These are phyloP conservation scores for Larimichthys crocea DNA, from an alignment of 2,113 vertebrate species.

Conservation along the genomic window DNA sequence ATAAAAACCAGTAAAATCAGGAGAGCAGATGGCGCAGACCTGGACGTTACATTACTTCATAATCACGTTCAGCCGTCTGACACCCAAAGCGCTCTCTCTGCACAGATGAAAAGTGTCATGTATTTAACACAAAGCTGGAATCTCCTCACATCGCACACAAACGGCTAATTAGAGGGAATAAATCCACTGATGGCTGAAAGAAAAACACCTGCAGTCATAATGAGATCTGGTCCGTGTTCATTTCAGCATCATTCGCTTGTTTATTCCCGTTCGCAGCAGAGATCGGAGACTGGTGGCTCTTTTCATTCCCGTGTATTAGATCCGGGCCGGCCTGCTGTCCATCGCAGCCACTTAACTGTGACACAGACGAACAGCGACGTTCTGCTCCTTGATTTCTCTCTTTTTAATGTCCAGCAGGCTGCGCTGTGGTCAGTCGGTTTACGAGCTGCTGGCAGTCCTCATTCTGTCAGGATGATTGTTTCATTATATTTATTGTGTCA, in stretches of 20 bases:
- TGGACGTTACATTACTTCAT: conserved; percentile 41
- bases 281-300: conserved; percentile 2
- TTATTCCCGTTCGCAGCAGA: conserved; percentile 9
- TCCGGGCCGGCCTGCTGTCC: not conserved
- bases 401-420: not conserved
- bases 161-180: conserved; percentile 37
- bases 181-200: conserved; percentile 38
- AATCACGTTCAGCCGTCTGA: conserved; percentile 34
- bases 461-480: not conserved
- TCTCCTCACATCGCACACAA: not conserved
- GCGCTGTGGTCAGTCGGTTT: not conserved
- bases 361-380: not conserved
- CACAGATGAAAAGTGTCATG: conserved; percentile 43
- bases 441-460: conserved; percentile 7
- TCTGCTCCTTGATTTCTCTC: conserved; percentile 3
- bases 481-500: conserved; percentile 6
- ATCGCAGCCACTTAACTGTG: conserved; percentile 14
- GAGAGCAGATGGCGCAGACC: conserved; percentile 46
- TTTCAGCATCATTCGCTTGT: conserved; percentile 30
- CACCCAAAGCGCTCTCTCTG: conserved; percentile 34
- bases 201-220: conserved; percentile 45
- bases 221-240: conserved; percentile 53
- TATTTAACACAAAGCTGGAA: conserved; percentile 47
- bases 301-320: conserved; percentile 11
- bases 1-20: conserved; percentile 22